Base-by-base conservation (phyloP, 2,888 invertebrate species). In the Machimus rusticus region DNA sequence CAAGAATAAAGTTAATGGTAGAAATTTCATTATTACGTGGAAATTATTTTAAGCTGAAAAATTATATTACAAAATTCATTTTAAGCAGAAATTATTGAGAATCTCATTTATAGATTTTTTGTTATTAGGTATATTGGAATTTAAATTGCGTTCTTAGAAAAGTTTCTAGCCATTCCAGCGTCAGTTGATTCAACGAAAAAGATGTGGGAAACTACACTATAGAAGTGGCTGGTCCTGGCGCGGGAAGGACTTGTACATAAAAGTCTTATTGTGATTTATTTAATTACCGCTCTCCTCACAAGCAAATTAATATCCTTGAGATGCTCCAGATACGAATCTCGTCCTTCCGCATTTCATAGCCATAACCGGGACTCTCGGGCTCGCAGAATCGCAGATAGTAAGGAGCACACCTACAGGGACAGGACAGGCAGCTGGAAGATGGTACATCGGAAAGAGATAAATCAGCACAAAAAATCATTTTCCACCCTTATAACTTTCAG, bases 401-500 rank as follows among this genome's bases (percentile, higher is more conserved):
- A 76, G 19, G 19, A 31, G 57, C 55, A 28, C 57, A 82, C 82
- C 37, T 82, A 28, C 28, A 28, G 28, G 28, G 1, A 66, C 37
- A 82, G 82, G n/a, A n/a, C 37, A 51, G 55, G 57, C 34, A 57
- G 28, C 82, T 57, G 57, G 55, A 57, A 82, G 39, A 34, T 57
- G 34, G 82, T 19, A 66, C 34, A 82, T 82, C 57, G 82, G 82
- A 82, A 82, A 82, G 14, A 82, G 66, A 82, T 82, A 82, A 82
- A 82, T 82, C 82, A 66, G 82, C 82, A 82, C 66, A 66, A 39
- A 39, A 82, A 82, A 82, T 82, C 82, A 57, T 57, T 82, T 82
- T 57, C 57, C 82, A 82, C 82, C 66, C 82, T 82, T 82, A 82
- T 82, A 82, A 82, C 82, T 82, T 82, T 82, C 57, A 66, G 57